phyloP scores from a whole-genome alignment of 2,797 vertebrate species.

The Sebastes vulpes region DNA sequence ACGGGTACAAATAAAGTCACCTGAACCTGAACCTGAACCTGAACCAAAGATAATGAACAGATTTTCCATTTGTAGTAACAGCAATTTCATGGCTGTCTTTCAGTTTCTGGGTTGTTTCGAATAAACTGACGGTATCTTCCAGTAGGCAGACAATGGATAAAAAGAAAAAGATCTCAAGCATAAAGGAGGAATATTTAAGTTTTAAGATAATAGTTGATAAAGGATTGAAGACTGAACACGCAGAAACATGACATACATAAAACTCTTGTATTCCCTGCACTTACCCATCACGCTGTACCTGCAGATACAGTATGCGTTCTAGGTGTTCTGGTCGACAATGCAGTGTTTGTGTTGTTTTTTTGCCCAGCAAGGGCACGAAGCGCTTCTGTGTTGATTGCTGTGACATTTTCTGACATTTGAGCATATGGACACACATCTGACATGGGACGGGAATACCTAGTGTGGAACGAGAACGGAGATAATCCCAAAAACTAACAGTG shows the following conservation, averaged over 20 bases:
- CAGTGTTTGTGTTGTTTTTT: constrained; percentile 50
- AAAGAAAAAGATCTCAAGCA: neutral
- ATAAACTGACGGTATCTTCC: neutral
- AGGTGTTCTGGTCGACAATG: constrained; percentile 13
- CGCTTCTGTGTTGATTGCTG: constrained; percentile 80
- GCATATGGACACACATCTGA: constrained; percentile 80
- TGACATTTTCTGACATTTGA: constrained; percentile 93
- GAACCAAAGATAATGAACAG: neutral
- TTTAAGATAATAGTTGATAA: neutral
- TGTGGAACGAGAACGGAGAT: constrained; percentile 88
- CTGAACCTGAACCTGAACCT: too few relatives aligned
- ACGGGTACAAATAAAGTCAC: too few relatives aligned
- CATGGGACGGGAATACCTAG: constrained; percentile 86
- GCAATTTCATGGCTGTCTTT: neutral
- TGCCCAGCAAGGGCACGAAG: neutral
- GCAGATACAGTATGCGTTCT: constrained; percentile 12
- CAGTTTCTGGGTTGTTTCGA: neutral
- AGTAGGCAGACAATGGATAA: neutral
- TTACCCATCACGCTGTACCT: neutral
- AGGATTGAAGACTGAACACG: neutral
- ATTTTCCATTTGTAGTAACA: neutral
- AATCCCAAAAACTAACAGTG: constrained; percentile 91
- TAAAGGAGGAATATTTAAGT: neutral
- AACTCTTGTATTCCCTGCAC: neutral
- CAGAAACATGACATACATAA: neutral